Evolutionary conservation across 2,888 invertebrate genomes (phyloP), one percentile per base, ranked within the genome.

Genomic region (Drosophila limbata): DNA sequence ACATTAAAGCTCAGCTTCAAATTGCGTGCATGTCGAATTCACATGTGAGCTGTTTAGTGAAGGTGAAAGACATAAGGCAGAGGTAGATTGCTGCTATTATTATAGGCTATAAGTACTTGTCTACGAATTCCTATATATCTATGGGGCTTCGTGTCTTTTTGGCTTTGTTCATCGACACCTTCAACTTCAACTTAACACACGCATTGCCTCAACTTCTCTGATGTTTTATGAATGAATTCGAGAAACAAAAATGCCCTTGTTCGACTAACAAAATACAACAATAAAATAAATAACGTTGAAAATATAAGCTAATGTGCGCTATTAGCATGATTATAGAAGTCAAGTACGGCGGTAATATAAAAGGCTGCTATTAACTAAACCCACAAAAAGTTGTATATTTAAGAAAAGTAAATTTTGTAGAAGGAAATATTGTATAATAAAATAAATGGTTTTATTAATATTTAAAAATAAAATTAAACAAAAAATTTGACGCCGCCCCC

Each of bases 401-500:
- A 21, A 65, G 45, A 68, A 44, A 28, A 15, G 13, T 10, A 44
- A n/a, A 45, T 15, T n/a, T 45, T 56, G 2, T 33, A 19, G 6
- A n/a, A 8, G 37, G 3, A 4, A 13, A 33, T 25, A 21, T n/a
- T 17, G 2, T n/a, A 37, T 13, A 11, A 39, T 21, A 45, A 15
- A 11, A 47, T 15, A 48, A n/a, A 2, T 47, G 21, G 13, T 9
- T 17, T n/a, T 40, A n/a, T 44, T 6, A 39, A 19, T n/a, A 9
- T 15, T 21, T n/a, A n/a, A n/a, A 6, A 59, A 40, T 25, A 39
- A 60, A 47, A 13, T 39, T 25, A 57, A 44, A 44, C 1, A 21
- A 70, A 77, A 78, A 66, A 47, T n/a, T 8, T 0, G 0, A 0
- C 4, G 0, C 0, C 96, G 96, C 96, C 96, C 96, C 96, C 96